Conservation (phyloP, 2,888 invertebrate genomes). For the Standfussiana lucernea region DNA sequence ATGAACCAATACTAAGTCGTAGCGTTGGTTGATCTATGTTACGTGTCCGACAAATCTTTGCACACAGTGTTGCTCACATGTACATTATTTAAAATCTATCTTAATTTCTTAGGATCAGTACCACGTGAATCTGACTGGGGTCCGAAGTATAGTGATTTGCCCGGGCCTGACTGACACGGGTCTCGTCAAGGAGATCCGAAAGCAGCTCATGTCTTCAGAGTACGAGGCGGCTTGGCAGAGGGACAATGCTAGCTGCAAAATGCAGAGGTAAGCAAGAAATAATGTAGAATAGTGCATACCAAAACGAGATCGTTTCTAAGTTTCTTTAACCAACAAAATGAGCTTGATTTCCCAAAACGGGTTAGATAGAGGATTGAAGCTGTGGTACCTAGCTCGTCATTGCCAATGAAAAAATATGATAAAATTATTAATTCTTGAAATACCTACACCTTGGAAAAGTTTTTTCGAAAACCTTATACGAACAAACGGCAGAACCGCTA, state of each 20-base stretch:
- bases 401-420: background rate
- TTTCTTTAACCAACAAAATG: background rate
- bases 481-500: background rate
- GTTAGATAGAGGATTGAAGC: background rate
- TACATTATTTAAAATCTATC: background rate
- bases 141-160: constrained; percentile 93
- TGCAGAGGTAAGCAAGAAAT: constrained; percentile 90
- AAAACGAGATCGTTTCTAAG: background rate
- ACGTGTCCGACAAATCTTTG: background rate
- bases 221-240: constrained; percentile 94
- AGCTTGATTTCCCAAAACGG: background rate
- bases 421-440: background rate
- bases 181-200: constrained; percentile 92
- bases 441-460: background rate
- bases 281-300: background rate
- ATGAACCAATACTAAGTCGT: too few species aligned
- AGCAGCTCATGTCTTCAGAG: constrained; percentile 93
- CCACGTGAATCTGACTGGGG: constrained; percentile 93
- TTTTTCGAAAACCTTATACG: background rate
- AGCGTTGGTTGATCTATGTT: background rate
- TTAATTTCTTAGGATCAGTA: constrained; percentile 91
- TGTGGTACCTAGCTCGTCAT: background rate
- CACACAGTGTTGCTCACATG: background rate
- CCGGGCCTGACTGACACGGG: constrained; percentile 93
- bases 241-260: constrained; percentile 91